Evolutionary conservation across 2,888 invertebrate species (phyloP).

Genomic region (Tethea ocularis): DNA sequence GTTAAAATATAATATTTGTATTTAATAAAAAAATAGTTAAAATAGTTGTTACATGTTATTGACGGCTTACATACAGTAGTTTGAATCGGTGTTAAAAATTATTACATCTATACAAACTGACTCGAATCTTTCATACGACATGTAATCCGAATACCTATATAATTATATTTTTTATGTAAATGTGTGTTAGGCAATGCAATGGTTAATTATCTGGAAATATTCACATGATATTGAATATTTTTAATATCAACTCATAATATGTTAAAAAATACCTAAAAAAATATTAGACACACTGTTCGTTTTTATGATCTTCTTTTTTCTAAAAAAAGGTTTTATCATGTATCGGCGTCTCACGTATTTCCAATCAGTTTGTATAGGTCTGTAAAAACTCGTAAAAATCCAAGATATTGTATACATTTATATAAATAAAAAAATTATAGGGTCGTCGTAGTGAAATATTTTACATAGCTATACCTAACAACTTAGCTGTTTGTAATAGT

Average conservation of each 20-base stretch:
- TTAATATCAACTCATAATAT: too few species aligned
- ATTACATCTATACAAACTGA: slow-evolving; percentile 11
- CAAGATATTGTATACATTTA: slow-evolving; percentile 77
- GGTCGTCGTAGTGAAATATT: slow-evolving; percentile 38
- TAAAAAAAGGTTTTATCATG: too few species aligned
- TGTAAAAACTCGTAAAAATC: slow-evolving; percentile 40
- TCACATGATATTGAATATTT: too few species aligned
- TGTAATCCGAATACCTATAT: too few species aligned
- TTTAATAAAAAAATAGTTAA: slow-evolving; percentile 32
- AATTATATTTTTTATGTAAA: too few species aligned
- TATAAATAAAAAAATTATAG: slow-evolving; percentile 69
- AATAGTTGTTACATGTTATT: slow-evolving; percentile 69
- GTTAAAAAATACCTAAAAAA: too few species aligned
- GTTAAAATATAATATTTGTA: slow-evolving; percentile 25
- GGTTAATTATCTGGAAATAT: too few species aligned
- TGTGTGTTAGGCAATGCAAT: too few species aligned
- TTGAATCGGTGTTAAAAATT: slow-evolving; percentile 58
- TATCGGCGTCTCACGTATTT: background rate
- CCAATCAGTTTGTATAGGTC: background rate
- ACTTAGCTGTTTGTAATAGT: slow-evolving; percentile 19
- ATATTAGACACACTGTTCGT: too few species aligned
- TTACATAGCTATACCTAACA: slow-evolving; percentile 19
- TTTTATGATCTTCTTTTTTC: too few species aligned
- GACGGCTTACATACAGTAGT: slow-evolving; percentile 65
- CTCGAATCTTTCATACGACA: background rate